Evolutionary conservation across 2,888 invertebrate species (phyloP), one percentile per base, ranked within the genome.

Genomic region (Apamea sordens): DNA sequence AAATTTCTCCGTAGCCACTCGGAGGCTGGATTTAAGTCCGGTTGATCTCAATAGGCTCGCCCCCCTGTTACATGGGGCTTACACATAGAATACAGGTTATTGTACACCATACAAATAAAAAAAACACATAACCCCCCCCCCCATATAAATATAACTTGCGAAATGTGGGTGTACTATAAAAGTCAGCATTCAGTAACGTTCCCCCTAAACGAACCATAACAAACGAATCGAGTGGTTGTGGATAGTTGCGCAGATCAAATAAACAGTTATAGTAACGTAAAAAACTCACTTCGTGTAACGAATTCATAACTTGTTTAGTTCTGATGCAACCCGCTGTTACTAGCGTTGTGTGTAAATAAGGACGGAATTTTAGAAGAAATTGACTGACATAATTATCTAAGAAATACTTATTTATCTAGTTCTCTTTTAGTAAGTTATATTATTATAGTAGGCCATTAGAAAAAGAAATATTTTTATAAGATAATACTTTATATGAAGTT

Each of bases 301-400:
- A 41, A 63, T 47, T 15, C 6, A 18, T 11, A 36, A 63, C 28
- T 21, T 32, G 21, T 44, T 41, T 59, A 10, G 50, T 74, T 18
- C 44, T 80, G 67, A 61, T 53, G 80, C 68, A 68, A 61, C 28
- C 18, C 41, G 80, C 67, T 80, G 53, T 79, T 32, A 8, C 10
- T 75, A 36, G 8, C 36, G 41, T 61, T 61, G 10, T 41, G 50
- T n/a, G 6, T 80, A 41, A 68, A 61, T 77, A 63, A 41, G 24
- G 28, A 67, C 53, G 21, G 0, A 61, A 18, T 50, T 64, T 63
- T 41, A 41, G 6, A 61, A 50, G 5, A 0, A 70, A 81, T 74
- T 68, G 71, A 76, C 77, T 82, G 61, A 67, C 61, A 81, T 77
- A n/a, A n/a, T n/a, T n/a, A 81, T 81, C 71, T 63, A 76, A 77